Base-by-base conservation (phyloP, 2,113 vertebrate species). In the Colinus virginianus region DNA sequence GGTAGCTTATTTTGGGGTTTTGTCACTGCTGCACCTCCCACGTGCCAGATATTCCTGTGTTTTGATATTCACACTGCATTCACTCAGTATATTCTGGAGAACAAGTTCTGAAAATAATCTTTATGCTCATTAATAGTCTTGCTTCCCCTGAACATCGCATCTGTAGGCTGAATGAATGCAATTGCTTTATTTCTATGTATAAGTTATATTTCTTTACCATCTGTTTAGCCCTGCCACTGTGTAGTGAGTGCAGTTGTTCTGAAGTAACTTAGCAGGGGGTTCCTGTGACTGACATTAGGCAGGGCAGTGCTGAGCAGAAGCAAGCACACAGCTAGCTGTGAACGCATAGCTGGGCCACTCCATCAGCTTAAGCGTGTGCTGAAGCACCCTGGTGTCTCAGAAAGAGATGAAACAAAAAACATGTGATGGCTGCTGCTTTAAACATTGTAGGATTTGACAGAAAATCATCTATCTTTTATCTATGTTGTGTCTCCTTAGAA, bases 401-500 rank as follows among this genome's bases (percentile, higher is more conserved):
- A 63, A 71, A 28, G 61, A 40, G 13, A 42, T 45, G 12, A 43
- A 71, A 63, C 19, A 23, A 67, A 90, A 86, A 51, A 30, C 17
- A 12, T 9, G 1, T 43, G 59, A n/a, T 66, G 78, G 48, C 43
- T 77, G 18, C 28, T 23, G 68, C 28, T 81, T 5, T 6, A 45
- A 63, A 53, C 56, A 21, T 9, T 3, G 32, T 18, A 55, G 69
- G 13, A 68, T 63, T 62, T 48, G 13, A 21, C 34, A 64, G 40
- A 58, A 77, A 66, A 78, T 81, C 20, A 36, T 36, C 36, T 36
- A 36, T 36, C 36, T 7, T 72, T 79, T 32, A 8, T 43, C 34
- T 75, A 1, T 26, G 1, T 87, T 79, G 0, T 87, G 5, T 91
- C 62, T 88, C 86, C 75, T 62, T 97, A 99, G 99, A 99, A 99